Percentiles rank a stretch among this genome's conserved stretches.
phyloP scores from a whole-genome alignment of 2,888 invertebrate genomes.

The Blera fallax region DNA sequence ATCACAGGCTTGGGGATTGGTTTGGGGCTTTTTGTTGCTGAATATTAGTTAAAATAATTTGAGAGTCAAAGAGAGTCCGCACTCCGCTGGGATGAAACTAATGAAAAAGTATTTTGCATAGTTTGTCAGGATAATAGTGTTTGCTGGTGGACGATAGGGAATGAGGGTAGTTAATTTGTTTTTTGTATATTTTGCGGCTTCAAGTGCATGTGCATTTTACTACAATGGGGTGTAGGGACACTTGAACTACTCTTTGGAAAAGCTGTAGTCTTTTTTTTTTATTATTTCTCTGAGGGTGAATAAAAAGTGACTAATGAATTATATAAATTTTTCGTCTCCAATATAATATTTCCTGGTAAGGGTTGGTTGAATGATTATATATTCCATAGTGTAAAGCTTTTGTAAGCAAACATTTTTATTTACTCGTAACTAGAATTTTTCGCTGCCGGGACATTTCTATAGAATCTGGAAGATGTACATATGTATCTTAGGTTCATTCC shows the following conservation, averaged over 20 bases:
- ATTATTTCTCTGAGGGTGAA: neutral
- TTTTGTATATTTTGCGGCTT: constrained; percentile 11
- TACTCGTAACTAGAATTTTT: too few species aligned
- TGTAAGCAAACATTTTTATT: too few species aligned
- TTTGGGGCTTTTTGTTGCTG: neutral
- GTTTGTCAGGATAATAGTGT: constrained; percentile 46
- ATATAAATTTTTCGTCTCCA: neutral
- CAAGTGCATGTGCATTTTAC: neutral
- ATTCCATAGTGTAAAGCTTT: too few species aligned
- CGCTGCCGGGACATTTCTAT: too few species aligned
- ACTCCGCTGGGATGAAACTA: neutral
- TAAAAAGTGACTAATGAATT: neutral
- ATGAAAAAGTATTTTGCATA: constrained; percentile 29
- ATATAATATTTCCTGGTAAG: too few species aligned
- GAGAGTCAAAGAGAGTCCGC: constrained; percentile 1
- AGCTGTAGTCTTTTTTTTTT: neutral
- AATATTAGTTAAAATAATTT: constrained; percentile 46
- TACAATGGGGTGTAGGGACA: neutral
- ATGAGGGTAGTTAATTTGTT: constrained; percentile 28
- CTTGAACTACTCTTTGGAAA: neutral
- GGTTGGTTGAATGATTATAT: too few species aligned
- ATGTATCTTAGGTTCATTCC: too few species aligned
- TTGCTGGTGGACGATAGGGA: neutral
- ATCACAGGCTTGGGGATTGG: neutral
- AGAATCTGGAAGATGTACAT: too few species aligned